A percentile compares a stretch with the other conserved stretches of the same genome.
Conservation (phyloP, 2,113 vertebrate species). For the Isurus oxyrinchus region DNA sequence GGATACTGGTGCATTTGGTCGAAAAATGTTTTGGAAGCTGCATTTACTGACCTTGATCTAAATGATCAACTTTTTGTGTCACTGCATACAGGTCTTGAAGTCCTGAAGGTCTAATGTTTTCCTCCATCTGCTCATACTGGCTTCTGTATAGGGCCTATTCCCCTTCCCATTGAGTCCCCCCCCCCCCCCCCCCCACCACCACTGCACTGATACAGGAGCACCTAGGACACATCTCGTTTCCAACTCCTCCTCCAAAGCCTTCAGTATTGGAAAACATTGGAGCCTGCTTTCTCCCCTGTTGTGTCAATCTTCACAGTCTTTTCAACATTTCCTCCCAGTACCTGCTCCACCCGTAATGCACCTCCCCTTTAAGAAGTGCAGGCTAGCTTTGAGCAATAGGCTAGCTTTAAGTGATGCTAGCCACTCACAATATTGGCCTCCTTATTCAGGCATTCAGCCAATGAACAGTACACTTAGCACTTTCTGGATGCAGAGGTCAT, state of each 20-base stretch:
- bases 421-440: background rate
- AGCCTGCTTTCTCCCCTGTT: background rate
- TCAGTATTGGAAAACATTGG: background rate
- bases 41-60: background rate
- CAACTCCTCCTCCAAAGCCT: background rate
- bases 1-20: background rate
- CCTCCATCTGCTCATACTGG: background rate
- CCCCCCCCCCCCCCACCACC: too few species aligned
- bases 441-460: background rate
- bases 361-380: background rate
- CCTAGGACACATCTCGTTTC: background rate
- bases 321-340: background rate
- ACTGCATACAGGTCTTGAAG: background rate
- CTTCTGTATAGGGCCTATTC: background rate
- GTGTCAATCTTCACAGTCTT: background rate
- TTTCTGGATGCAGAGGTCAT: background rate
- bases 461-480: background rate
- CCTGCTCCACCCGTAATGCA: too few species aligned
- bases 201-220: background rate
- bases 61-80: background rate
- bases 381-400: background rate
- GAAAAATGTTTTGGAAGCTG: background rate
- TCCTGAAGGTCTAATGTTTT: background rate
- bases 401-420: background rate
- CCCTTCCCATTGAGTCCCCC: too few species aligned